Evolutionary conservation across 2,113 vertebrate species (phyloP), one percentile per base, ranked within the genome.

Genomic region (Pygoscelis adeliae): DNA sequence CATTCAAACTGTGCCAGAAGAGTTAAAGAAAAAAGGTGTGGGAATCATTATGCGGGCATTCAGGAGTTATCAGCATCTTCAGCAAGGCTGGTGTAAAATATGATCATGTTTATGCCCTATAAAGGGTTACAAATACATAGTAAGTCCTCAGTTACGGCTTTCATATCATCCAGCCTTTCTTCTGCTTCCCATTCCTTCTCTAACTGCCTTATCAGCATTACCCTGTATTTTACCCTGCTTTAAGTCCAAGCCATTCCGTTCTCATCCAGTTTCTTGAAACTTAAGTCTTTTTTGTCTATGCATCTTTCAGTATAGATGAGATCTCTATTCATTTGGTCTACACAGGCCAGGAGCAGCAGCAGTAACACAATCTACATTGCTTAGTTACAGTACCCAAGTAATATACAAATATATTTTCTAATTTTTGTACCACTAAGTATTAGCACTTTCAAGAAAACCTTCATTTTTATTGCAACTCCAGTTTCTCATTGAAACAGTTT

Each of bases 21-120:
- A 58, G 21, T 3, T 25, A 23, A 32, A 15, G 26, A 36, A 30
- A 21, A 30, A 26, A 63, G 17, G 6, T 4, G 27, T 58, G 42
- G 52, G 38, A 40, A 55, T 40, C 32, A 2, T 50, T 38, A 6
- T 15, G 0, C 2, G 56, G 44, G 5, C 34, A 22, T 44, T 10
- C 26, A 22, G 78, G 69, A 34, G 62, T 27, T 36, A 34, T 7
- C 86, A 42, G 53, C 82, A 38, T 0, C 47, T 40, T 66, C 59
- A 59, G 22, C 36, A 23, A 74, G 66, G 27, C 61, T 25, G 16
- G 13, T 49, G 12, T 40, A 10, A 87, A 53, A n/a, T 15, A 19
- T 14, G 15, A 2, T 9, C 6, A 0, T 1, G 2, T 30, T 81
- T 14, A 9, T 55, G 22, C 10, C 61, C 36, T 26, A 2, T 19